phyloP scores from a whole-genome alignment of 2,888 invertebrate genomes.

The Brachyptera risi region DNA sequence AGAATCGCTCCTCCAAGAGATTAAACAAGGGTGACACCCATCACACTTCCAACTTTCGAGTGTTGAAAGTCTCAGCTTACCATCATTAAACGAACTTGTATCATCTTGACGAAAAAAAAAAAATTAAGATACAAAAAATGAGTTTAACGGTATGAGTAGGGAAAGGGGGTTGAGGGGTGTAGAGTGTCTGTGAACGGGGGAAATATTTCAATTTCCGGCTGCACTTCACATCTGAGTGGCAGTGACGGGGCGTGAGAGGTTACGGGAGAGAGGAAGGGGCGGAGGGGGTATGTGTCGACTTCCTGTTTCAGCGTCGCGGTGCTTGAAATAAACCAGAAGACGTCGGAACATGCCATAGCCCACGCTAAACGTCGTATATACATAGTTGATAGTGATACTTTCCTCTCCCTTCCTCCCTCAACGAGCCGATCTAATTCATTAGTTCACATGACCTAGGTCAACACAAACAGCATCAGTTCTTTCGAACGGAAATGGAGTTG shows the following conservation, averaged over 20 bases:
- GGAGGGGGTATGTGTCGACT: neutral
- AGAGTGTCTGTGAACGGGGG: neutral
- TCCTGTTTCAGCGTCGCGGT: neutral
- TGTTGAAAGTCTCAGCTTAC: too few relatives aligned
- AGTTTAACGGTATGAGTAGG: neutral
- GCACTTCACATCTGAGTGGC: neutral
- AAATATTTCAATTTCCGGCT: conserved; percentile 8
- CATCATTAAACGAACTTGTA: too few relatives aligned
- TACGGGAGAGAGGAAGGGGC: neutral
- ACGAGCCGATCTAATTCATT: too few relatives aligned
- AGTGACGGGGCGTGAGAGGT: neutral
- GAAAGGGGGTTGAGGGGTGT: neutral
- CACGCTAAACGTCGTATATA: too few relatives aligned
- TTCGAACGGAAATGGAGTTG: too few relatives aligned
- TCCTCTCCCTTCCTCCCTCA: too few relatives aligned
- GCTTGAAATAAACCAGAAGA: conserved; percentile 4
- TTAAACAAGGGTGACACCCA: too few relatives aligned
- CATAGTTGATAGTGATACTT: too few relatives aligned
- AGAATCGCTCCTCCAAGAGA: too few relatives aligned
- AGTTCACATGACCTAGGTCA: too few relatives aligned
- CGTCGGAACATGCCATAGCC: neutral
- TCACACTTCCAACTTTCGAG: too few relatives aligned
- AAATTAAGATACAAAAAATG: neutral
- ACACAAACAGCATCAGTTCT: too few relatives aligned
- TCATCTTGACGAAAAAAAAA: neutral